Conservation (phyloP, 2,797 vertebrate genomes). For the Cryptoblepharus egeriae region DNA sequence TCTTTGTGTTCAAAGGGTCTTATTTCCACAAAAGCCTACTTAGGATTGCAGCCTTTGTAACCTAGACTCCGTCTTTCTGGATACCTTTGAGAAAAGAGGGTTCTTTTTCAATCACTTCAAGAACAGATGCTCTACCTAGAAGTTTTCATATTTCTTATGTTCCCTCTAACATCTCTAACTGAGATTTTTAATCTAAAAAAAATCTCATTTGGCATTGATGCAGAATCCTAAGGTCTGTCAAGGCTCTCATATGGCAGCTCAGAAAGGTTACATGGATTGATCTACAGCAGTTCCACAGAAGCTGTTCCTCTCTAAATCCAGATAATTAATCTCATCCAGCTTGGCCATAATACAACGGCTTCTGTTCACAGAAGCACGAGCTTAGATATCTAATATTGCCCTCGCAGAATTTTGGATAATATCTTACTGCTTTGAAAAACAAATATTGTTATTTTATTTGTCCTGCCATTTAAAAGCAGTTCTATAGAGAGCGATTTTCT, state of each 20-base stretch:
- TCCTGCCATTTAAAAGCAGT: conserved; percentile 48
- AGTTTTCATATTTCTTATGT: conserved; percentile 24
- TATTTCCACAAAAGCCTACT: too few species aligned
- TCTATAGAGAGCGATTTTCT: conserved; percentile 24
- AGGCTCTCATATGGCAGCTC: conserved; percentile 57
- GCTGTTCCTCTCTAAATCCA: conserved; percentile 56
- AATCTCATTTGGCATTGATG: conserved; percentile 53
- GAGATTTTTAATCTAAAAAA: conserved; percentile 44
- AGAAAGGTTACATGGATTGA: conserved; percentile 62
- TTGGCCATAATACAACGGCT: conserved; percentile 66
- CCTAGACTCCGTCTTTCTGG: neutral
- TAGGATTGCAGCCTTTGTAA: too few species aligned
- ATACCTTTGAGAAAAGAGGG: neutral
- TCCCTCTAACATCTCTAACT: conserved; percentile 21
- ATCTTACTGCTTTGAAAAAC: conserved; percentile 51
- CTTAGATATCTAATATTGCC: conserved; percentile 42
- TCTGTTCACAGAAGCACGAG: conserved; percentile 41
- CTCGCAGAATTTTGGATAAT: conserved; percentile 58
- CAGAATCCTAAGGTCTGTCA: conserved; percentile 39
- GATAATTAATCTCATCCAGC: conserved; percentile 69
- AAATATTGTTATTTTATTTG: conserved; percentile 11
- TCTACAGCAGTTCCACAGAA: conserved; percentile 61
- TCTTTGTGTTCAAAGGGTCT: too few species aligned
- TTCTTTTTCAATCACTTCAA: conserved; percentile 5
- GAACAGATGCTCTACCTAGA: neutral